A percentile compares a stretch with the other conserved stretches of the same genome.
These are phyloP conservation scores for Ornithorhynchus anatinus DNA, from an alignment of 2,113 vertebrate species.

Conservation along the genomic window DNA sequence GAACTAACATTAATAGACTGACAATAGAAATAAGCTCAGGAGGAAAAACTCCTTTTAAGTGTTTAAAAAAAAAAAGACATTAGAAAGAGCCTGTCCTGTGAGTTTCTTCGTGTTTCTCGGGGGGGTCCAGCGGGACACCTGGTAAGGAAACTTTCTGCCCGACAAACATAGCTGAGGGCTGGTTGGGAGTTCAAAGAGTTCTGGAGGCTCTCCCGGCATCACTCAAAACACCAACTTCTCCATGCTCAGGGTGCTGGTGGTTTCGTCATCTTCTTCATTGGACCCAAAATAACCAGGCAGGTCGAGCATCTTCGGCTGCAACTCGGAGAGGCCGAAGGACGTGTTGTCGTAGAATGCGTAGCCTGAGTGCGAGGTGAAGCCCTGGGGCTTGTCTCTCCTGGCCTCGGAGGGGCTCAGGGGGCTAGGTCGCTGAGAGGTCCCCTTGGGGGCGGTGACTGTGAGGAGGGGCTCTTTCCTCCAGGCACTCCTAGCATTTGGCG, in stretches of 20 bases:
- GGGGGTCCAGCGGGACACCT: not conserved
- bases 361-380: constrained; percentile 81
- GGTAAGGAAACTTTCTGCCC: not conserved
- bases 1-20: constrained; percentile 5
- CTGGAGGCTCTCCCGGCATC: too few species aligned
- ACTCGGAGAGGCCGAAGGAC: constrained; percentile 84
- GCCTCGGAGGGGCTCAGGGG: constrained; percentile 77
- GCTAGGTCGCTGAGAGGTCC: constrained; percentile 72
- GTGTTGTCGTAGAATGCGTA: constrained; percentile 80
- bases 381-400: constrained; percentile 81
- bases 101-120: not conserved
- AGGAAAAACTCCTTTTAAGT: constrained; percentile 15
- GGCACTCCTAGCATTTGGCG: constrained; percentile 79
- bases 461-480: constrained; percentile 81
- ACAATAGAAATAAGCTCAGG: not conserved
- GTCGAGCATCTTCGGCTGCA: constrained; percentile 88
- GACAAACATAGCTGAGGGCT: not conserved
- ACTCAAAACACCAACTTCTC: constrained; percentile 77
- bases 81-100: not conserved
- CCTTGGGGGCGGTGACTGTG: constrained; percentile 56
- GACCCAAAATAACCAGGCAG: constrained; percentile 81
- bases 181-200: accelerated
- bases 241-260: constrained; percentile 72
- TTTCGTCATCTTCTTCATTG: constrained; percentile 76
- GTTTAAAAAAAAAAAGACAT: too few species aligned